A percentile compares a stretch with the other conserved stretches of the same genome.
phyloP scores from a whole-genome alignment of 2,888 invertebrate genomes.

The Microchrysa polita region DNA sequence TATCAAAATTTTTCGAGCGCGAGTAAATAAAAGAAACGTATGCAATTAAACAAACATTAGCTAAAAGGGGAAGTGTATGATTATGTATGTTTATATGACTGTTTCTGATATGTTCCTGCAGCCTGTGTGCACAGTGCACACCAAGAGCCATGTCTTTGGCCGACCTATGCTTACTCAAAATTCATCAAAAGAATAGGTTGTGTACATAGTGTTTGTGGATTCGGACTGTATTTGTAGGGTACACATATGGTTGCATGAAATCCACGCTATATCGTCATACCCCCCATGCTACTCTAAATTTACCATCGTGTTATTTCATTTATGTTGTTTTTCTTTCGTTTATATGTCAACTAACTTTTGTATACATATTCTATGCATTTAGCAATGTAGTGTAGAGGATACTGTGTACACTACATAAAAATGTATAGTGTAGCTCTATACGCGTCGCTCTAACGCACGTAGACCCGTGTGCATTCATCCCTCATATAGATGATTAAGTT shows the following conservation, averaged over 20 bases:
- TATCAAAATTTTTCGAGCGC: too few relatives aligned
- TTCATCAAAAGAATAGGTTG: too few relatives aligned
- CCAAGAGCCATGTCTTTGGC: neutral
- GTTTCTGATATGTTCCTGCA: neutral
- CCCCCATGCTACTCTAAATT: conserved; percentile 37
- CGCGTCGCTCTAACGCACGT: neutral
- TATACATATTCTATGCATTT: neutral
- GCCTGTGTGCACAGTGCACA: neutral
- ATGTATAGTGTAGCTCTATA: too few relatives aligned
- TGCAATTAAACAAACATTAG: conserved; percentile 3
- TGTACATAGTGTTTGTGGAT: neutral
- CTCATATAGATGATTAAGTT: conserved; percentile 13
- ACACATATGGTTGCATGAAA: conserved; percentile 20
- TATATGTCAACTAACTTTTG: conserved; percentile 13
- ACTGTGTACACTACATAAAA: neutral
- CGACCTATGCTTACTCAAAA: too few relatives aligned
- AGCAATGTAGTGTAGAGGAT: too few relatives aligned
- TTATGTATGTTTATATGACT: neutral
- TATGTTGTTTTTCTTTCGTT: conserved; percentile 18
- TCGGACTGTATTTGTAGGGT: conserved; percentile 1
- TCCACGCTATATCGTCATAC: neutral
- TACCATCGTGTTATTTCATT: conserved; percentile 16
- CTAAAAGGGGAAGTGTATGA: conserved; percentile 4
- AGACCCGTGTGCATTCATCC: neutral
- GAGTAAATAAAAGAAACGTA: neutral